A percentile compares a stretch with the other conserved stretches of the same genome.
Evolutionary conservation across 2,888 invertebrate species (phyloP).

Genomic region (Tachina lurida): DNA sequence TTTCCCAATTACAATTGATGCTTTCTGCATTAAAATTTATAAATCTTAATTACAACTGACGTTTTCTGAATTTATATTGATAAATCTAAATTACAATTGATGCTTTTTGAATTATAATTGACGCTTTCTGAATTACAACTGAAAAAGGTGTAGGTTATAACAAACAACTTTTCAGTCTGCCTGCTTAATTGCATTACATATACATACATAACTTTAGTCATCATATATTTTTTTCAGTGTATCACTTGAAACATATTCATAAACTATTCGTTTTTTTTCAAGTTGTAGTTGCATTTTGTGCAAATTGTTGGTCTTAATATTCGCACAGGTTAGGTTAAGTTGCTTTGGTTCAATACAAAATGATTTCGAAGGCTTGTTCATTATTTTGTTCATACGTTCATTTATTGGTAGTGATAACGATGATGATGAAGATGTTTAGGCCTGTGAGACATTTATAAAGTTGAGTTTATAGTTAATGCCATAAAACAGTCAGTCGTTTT

Average conservation of each 20-base stretch:
- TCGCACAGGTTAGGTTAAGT: conserved; percentile 36
- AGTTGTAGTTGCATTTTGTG: conserved; percentile 11
- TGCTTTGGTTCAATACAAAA: not conserved
- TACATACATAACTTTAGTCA: not conserved
- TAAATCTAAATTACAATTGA: no score
- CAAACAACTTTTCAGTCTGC: not conserved
- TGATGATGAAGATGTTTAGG: conserved; percentile 25
- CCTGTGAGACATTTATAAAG: conserved; percentile 41
- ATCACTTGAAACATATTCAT: not conserved
- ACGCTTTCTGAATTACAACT: no score
- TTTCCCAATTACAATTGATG: no score
- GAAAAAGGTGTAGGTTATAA: no score
- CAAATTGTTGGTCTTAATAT: conserved; percentile 54
- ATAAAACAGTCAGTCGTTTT: conserved; percentile 8
- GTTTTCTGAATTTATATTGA: no score
- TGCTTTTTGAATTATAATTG: no score
- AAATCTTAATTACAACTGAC: no score
- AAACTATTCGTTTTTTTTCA: conserved; percentile 15
- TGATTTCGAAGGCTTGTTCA: conserved; percentile 19
- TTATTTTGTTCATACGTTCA: not conserved
- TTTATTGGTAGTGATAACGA: not conserved
- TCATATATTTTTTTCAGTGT: not conserved
- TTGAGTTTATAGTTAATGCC: conserved; percentile 21
- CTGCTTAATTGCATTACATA: not conserved
- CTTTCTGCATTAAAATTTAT: no score